These are phyloP conservation scores for Hemibates koningsi DNA, from an alignment of 2,113 vertebrate genomes.

Conservation along the genomic window DNA sequence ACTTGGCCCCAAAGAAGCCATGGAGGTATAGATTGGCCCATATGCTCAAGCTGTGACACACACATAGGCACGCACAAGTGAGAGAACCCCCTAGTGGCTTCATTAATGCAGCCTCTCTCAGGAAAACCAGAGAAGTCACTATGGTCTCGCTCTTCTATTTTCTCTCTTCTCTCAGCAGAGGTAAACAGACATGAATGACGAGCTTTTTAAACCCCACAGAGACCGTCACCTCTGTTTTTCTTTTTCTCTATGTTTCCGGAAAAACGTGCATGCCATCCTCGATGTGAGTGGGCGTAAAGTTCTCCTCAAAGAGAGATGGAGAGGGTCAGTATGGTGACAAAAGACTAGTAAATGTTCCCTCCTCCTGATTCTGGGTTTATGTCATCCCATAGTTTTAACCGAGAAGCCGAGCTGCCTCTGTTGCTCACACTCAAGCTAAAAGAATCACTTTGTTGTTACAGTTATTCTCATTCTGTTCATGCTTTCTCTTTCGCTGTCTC, in stretches of 20 bases:
- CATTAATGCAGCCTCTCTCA: conserved; percentile 62
- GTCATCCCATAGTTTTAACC: not conserved
- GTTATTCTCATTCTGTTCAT: not conserved
- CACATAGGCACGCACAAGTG: not conserved
- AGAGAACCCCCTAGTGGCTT: conserved; percentile 58
- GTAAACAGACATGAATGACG: conserved; percentile 66
- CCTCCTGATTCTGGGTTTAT: conserved; percentile 1
- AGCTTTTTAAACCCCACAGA: conserved; percentile 50
- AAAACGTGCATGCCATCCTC: conserved; percentile 43
- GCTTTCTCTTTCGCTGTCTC: not conserved
- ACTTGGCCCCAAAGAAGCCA: conserved; percentile 22
- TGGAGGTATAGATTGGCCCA: conserved; percentile 7
- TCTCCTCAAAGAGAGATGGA: conserved; percentile 33
- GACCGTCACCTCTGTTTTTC: conserved; percentile 9
- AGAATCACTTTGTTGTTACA: not conserved
- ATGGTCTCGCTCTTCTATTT: conserved; percentile 23
- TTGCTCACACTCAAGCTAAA: not conserved
- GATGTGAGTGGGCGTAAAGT: conserved; percentile 32
- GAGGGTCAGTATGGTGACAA: conserved; percentile 41
- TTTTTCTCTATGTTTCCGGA: conserved; percentile 9
- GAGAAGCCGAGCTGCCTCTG: not conserved
- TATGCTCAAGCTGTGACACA: conserved; percentile 14
- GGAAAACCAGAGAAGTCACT: conserved; percentile 54
- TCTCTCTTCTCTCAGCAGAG: conserved; percentile 29
- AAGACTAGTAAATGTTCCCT: conserved; percentile 34